Percentiles rank a stretch among this genome's conserved stretches.
Conservation (phyloP, 2,797 vertebrate species). For the Poeciliopsis presidionis region DNA sequence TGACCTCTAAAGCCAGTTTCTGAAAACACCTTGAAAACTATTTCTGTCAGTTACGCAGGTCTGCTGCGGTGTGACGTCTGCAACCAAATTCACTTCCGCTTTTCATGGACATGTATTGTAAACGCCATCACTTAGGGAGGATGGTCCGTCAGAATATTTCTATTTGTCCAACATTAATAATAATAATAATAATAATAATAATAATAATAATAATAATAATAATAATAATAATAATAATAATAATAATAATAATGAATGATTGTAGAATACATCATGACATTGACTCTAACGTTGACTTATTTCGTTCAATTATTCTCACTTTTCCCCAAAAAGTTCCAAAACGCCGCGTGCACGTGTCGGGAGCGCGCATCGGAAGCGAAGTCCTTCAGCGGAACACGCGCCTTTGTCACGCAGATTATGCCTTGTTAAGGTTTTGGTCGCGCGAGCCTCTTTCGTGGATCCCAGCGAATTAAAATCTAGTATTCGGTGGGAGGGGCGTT, state of each 20-base stretch:
- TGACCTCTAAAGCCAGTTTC: neutral
- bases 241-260: neutral
- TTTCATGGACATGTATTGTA: neutral
- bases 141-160: neutral
- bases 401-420: neutral
- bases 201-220: neutral
- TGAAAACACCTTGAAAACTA: neutral
- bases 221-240: neutral
- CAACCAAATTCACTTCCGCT: neutral
- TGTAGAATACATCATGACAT: neutral
- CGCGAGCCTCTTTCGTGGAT: neutral
- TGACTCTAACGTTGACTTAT: neutral
- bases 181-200: neutral
- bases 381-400: constrained; percentile 9
- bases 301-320: neutral
- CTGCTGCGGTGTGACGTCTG: neutral
- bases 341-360: constrained; percentile 20
- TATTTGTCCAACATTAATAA: neutral
- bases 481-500: fast-evolving
- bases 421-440: fast-evolving
- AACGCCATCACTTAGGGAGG: neutral
- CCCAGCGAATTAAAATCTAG: constrained; percentile 47
- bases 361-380: constrained; percentile 30
- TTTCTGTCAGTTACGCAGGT: neutral
- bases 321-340: neutral